A percentile compares a stretch with the other conserved stretches of the same genome.
phyloP scores from a whole-genome alignment of 2,797 vertebrate genomes.

The Poecilia picta region DNA sequence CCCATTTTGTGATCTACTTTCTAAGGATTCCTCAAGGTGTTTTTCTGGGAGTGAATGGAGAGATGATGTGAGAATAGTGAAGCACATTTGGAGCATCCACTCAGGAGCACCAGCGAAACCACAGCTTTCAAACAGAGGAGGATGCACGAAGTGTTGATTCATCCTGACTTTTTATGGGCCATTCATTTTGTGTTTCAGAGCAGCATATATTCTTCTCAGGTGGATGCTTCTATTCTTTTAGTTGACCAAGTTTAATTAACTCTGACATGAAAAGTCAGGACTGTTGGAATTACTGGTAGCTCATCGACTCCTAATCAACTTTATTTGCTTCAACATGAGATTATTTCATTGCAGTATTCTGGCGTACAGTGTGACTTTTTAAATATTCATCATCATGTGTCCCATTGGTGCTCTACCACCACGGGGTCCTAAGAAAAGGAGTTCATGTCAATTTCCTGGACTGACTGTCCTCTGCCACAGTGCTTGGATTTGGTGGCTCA shows the following conservation, averaged over 20 bases:
- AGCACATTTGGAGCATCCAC: slow-evolving; percentile 7
- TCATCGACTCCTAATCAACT: background rate
- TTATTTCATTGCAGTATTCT: background rate
- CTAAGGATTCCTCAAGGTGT: background rate
- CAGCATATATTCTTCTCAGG: background rate
- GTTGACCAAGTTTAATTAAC: slow-evolving; percentile 1
- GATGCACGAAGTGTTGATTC: slow-evolving; percentile 2
- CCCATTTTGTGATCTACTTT: background rate
- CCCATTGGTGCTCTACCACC: slow-evolving; percentile 6
- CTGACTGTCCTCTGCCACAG: slow-evolving; percentile 20
- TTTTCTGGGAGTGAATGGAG: background rate
- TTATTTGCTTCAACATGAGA: slow-evolving; percentile 37
- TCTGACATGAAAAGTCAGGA: background rate
- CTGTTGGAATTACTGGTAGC: background rate
- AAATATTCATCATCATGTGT: slow-evolving; percentile 22
- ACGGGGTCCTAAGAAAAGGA: slow-evolving; percentile 14
- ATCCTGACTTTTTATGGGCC: background rate
- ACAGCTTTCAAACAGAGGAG: slow-evolving; percentile 6
- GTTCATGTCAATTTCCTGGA: slow-evolving; percentile 7
- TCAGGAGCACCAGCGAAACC: slow-evolving; percentile 11
- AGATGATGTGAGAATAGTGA: slow-evolving; percentile 7
- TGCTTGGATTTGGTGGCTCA: slow-evolving; percentile 48
- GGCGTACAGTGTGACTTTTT: slow-evolving; percentile 5
- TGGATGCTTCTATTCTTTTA: background rate
- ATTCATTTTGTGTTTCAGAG: background rate